A percentile compares a stretch with the other conserved stretches of the same genome.
Evolutionary conservation across 2,113 vertebrate species (phyloP).

Genomic region (Ceratotherium simum): DNA sequence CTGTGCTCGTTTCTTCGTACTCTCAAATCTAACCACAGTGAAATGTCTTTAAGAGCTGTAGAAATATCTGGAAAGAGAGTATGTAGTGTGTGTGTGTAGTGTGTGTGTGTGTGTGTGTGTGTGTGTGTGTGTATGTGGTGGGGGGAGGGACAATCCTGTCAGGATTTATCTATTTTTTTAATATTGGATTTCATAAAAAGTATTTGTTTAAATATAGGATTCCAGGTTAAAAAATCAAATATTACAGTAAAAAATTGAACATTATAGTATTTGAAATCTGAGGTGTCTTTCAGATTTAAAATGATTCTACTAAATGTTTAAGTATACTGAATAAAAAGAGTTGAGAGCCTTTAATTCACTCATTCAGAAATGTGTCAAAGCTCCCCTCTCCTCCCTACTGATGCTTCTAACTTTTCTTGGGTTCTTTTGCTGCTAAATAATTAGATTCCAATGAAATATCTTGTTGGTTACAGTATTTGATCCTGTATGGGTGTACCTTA

Average conservation of each 20-base stretch:
- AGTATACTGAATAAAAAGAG: neutral
- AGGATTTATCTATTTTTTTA: neutral
- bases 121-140: neutral
- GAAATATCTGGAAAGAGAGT: neutral
- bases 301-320: neutral
- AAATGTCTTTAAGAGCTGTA: neutral
- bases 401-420: neutral
- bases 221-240: neutral
- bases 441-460: neutral
- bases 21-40: neutral
- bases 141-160: neutral
- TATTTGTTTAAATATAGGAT: neutral
- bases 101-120: too few species aligned
- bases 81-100: too few species aligned
- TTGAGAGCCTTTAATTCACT: neutral
- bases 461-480: neutral
- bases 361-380: neutral
- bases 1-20: neutral
- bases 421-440: neutral
- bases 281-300: neutral
- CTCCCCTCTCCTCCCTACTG: neutral
- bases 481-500: neutral
- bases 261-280: neutral
- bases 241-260: neutral
- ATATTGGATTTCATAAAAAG: neutral